Base-by-base conservation (phyloP, 2,888 invertebrate genomes). In the Eledona agricola region DNA sequence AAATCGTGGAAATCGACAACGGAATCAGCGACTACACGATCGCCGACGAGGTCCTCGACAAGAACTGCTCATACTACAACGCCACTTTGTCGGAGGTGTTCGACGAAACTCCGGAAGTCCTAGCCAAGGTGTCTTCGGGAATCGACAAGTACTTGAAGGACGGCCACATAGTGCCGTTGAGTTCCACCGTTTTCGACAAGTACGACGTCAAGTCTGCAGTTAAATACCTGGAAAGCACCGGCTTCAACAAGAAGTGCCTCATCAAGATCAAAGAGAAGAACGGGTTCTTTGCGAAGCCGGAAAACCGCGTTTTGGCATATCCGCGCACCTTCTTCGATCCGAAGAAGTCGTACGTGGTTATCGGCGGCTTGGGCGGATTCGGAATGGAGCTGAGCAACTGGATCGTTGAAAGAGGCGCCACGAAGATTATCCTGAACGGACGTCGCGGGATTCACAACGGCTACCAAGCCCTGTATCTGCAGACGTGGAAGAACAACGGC, bases 331-430 rank as follows among this genome's bases (percentile, higher is more conserved):
- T 90, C 74, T 81, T 89, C 83, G 85, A 87, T 23, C 84, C 86
- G 13, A 83, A 81, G 47, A 85, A 85, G 71, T 81, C 81, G 32
- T 89, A 88, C 72, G 79, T 89, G 35, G 75, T 89, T 4, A 83
- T 89, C 6, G 90, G 90, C 1, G 84, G 85, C 55, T 77, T 86
- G 26, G 87, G 87, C 51, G 86, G 86, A 2, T 84, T 87, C 69
- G 86, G 86, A 13, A 72, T 87, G 13, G 86, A 86, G 68, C 69
- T 87, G 43, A 76, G 80, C 7, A 74, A 79, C 47, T 84, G 83
- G 82, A 64, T 87, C 58, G 77, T 84, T 25, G 77, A 77, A 26
- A 75, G 84, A 32, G 85, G 86, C 3, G 85, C 83, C 1, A 78
- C 66, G 43, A 79, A 81, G 26, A 57, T 87, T 1, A 76, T 86